phyloP scores from a whole-genome alignment of 2,888 invertebrate species.

The Parthenolecanium corni region DNA sequence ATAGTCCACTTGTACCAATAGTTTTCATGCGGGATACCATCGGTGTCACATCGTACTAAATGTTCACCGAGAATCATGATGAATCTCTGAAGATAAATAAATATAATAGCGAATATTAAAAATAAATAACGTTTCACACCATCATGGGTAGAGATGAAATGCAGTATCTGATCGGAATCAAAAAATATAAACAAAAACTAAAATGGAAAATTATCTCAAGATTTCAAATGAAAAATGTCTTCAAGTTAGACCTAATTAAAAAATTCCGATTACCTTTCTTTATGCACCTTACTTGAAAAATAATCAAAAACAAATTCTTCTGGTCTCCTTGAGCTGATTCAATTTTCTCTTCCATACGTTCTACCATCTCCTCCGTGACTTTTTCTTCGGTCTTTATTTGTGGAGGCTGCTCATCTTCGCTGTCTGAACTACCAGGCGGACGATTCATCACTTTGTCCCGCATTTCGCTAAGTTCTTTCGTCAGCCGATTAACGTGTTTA shows the following conservation, averaged over 20 bases:
- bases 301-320: conserved; percentile 90
- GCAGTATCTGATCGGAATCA: too few relatives aligned
- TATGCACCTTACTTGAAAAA: conserved; percentile 65
- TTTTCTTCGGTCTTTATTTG: conserved; percentile 44
- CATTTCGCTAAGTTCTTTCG: conserved; percentile 68
- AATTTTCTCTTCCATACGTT: conserved; percentile 87
- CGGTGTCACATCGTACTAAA: conserved; percentile 82
- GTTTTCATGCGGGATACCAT: conserved; percentile 83
- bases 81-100: conserved; percentile 53
- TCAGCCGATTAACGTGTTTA: conserved; percentile 62
- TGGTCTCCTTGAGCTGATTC: conserved; percentile 93
- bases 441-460: conserved; percentile 67
- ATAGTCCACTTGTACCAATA: conserved; percentile 95
- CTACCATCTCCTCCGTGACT: conserved; percentile 73
- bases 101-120: conserved; percentile 56
- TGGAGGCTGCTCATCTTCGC: conserved; percentile 47
- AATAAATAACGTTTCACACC: conserved; percentile 65
- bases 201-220: too few relatives aligned
- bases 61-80: conserved; percentile 96
- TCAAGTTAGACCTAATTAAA: too few relatives aligned
- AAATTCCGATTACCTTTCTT: too few relatives aligned
- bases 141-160: too few relatives aligned
- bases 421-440: conserved; percentile 70
- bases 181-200: not conserved
- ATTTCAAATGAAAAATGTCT: too few relatives aligned